Base-by-base conservation (phyloP, 2,797 vertebrate genomes). In the Melanitta fusca region DNA sequence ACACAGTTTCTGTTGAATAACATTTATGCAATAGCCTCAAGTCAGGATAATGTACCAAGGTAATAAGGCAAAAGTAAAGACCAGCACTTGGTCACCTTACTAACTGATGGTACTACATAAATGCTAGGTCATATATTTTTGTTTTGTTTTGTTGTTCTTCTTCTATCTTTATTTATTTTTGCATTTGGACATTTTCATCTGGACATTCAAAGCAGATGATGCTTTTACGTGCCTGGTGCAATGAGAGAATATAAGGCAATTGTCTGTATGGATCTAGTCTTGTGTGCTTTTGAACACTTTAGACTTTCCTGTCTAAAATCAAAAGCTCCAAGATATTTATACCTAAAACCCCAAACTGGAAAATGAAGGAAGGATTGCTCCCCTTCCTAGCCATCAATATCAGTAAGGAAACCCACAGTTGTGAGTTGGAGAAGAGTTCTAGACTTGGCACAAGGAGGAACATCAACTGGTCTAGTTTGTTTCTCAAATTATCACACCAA, bases 401-500 rank as follows among this genome's bases (percentile, higher is more conserved):
- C 53, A 71, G 72, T 82, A 88, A 64, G 18, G 27, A 92, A 69
- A 86, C 10, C 20, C 47, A 83, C 34, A 84, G 61, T 28, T 88
- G 49, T 47, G 65, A 78, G 30, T 61, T 5, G 20, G 34, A 32
- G 20, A 85, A 25, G 70, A 91, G 32, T 64, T 84, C 53, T 80
- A 86, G 30, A 87, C 15, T 77, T 77, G 54, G 71, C 64, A 81
- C 19, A 15, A 61, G 56, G 77, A 79, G 61, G 84, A 89, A 91
- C 30, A 93, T 27, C 51, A 85, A 66, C 60, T 28, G 72, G 45
- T 56, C 81, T 80, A 45, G 22, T 85, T 68, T 53, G 8, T 43
- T 78, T 93, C 86, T 91, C 87, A 85, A 85, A 93, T 90, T 89
- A 93, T 65, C 79, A 79, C 69, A 83, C 78, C 85, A 85, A 47